These are phyloP conservation scores for Campoletis sonorensis DNA, from an alignment of 1,140 invertebrate genomes.

Conservation along the genomic window DNA sequence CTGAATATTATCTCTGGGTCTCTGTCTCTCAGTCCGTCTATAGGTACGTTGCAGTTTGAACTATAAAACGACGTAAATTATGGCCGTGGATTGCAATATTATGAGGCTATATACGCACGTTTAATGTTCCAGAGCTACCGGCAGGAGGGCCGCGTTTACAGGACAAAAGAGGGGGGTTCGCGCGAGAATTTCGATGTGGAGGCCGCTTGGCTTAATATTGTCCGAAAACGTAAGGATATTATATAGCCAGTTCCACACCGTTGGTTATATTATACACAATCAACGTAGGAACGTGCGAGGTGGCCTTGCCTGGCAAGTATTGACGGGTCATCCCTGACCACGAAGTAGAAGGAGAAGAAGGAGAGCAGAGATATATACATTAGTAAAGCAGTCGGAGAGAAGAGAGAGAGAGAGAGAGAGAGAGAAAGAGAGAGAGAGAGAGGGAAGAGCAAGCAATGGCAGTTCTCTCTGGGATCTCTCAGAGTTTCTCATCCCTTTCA, in stretches of 20 bases:
- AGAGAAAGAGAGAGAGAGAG: too few species aligned
- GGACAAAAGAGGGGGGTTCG: constrained; percentile 1
- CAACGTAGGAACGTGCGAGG: constrained; percentile 20
- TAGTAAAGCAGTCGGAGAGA: background rate
- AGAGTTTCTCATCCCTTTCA: background rate
- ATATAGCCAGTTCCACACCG: background rate
- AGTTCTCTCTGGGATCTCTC: constrained; percentile 31
- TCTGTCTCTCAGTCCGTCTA: constrained; percentile 33
- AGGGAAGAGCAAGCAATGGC: background rate
- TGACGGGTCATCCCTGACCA: constrained; percentile 60
- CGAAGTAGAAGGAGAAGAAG: constrained; percentile 42
- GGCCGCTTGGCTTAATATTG: constrained; percentile 71
- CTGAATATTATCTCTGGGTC: constrained; percentile 44
- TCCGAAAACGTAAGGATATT: constrained; percentile 61
- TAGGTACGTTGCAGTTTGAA: constrained; percentile 74
- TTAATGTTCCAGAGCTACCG: constrained; percentile 77
- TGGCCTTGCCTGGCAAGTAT: constrained; percentile 58
- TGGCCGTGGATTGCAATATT: constrained; percentile 76
- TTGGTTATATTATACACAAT: constrained; percentile 26
- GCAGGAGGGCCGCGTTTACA: constrained; percentile 50
- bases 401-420: too few species aligned
- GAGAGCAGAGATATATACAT: background rate
- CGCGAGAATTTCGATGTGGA: constrained; percentile 42
- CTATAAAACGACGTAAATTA: constrained; percentile 78
- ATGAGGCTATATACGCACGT: constrained; percentile 77